Percentiles rank a stretch among this genome's conserved stretches.
Evolutionary conservation across 2,113 vertebrate species (phyloP).

Genomic region (Phalacrocorax aristotelis): DNA sequence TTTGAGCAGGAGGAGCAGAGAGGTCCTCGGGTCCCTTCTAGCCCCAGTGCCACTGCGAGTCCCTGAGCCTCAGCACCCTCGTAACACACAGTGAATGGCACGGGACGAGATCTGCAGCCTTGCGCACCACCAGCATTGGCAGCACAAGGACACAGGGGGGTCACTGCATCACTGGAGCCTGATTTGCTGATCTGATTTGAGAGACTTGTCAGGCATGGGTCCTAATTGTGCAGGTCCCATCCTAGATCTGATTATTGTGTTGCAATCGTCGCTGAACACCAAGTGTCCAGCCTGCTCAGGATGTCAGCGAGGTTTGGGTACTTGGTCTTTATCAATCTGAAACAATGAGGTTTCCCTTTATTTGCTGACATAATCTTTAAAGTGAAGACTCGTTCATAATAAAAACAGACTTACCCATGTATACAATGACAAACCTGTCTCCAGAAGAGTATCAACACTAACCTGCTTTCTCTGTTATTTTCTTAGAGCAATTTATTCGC

Average conservation of each 20-base stretch:
- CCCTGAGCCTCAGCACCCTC: neutral
- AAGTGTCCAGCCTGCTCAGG: accelerated
- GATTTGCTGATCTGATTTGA: accelerated
- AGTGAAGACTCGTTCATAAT: neutral
- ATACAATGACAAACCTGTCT: neutral
- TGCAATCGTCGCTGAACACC: neutral
- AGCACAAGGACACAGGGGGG: neutral
- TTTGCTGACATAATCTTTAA: neutral
- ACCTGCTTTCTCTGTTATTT: neutral
- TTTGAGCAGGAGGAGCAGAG: neutral
- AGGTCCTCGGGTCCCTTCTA: neutral
- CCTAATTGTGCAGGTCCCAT: neutral
- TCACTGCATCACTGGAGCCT: neutral
- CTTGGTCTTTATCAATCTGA: neutral
- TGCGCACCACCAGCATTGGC: accelerated
- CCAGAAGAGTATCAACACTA: neutral
- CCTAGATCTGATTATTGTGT: accelerated
- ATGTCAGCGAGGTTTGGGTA: neutral
- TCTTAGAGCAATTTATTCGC: neutral
- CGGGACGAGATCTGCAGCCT: accelerated
- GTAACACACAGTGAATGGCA: accelerated
- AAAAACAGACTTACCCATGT: neutral
- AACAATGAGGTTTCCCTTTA: neutral
- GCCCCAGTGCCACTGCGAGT: accelerated
- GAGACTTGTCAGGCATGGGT: accelerated